phyloP scores from a whole-genome alignment of 2,888 invertebrate species.

The Nomada fucata region DNA sequence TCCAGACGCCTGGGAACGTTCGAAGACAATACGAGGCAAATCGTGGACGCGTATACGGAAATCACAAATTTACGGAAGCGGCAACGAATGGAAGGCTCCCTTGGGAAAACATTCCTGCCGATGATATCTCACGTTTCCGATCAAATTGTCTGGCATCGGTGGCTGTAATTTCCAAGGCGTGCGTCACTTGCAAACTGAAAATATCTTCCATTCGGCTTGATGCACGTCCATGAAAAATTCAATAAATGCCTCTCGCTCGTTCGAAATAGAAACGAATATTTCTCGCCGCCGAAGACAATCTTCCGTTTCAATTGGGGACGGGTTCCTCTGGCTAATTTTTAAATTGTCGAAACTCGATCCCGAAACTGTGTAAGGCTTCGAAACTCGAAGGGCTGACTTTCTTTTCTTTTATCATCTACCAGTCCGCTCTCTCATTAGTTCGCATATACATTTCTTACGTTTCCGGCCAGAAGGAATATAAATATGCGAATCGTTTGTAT shows the following conservation, averaged over 20 bases:
- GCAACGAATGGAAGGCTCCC: constrained; percentile 9
- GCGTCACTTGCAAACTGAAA: too few species aligned
- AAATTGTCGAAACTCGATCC: too few species aligned
- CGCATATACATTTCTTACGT: constrained; percentile 85
- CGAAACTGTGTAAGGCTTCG: too few species aligned
- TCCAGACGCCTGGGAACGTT: background rate
- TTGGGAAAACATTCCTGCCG: constrained; percentile 11
- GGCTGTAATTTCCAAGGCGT: background rate
- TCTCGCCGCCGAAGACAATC: too few species aligned
- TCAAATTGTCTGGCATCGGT: constrained; percentile 19
- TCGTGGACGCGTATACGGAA: background rate
- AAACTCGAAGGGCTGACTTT: constrained; percentile 76
- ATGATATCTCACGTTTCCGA: constrained; percentile 25
- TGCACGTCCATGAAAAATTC: too few species aligned
- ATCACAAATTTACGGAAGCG: constrained; percentile 15
- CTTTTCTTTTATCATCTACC: constrained; percentile 81
- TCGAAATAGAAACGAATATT: too few species aligned
- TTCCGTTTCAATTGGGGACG: too few species aligned
- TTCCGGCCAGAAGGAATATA: constrained; percentile 74
- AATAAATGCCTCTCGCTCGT: too few species aligned
- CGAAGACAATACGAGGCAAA: background rate
- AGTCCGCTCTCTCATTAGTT: constrained; percentile 89
- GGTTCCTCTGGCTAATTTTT: too few species aligned
- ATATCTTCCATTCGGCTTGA: too few species aligned
- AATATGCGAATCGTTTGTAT: background rate